Conservation (phyloP, 2,797 vertebrate genomes). For the Catostomus latipinnis region DNA sequence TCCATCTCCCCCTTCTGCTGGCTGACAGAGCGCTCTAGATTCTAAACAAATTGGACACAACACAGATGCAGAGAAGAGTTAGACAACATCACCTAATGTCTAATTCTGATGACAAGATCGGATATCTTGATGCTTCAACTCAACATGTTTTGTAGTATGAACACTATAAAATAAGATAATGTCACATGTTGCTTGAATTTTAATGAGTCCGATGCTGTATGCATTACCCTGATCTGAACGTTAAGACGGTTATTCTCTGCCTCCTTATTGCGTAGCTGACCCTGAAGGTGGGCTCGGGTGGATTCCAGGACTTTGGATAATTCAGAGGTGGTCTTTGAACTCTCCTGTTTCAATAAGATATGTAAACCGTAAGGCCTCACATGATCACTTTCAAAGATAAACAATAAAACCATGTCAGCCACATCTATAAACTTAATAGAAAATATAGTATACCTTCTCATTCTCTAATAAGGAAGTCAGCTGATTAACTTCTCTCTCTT, state of each 20-base stretch:
- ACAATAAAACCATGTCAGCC: not conserved
- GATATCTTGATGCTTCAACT: not conserved
- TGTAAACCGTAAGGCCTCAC: not conserved
- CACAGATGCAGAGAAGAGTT: not conserved
- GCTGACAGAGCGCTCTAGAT: conserved; percentile 80
- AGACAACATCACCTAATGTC: not conserved
- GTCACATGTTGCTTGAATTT: not conserved
- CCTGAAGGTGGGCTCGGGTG: conserved; percentile 85
- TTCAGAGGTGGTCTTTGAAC: conserved; percentile 79
- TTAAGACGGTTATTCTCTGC: conserved; percentile 87
- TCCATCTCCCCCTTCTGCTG: conserved; percentile 83
- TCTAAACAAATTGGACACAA: conserved; percentile 69
- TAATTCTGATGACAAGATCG: not conserved
- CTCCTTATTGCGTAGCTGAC: conserved; percentile 86
- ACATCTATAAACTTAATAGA: not conserved
- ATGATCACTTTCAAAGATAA: too few relatives aligned
- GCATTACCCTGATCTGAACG: conserved; percentile 84
- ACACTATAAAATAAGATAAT: not conserved
- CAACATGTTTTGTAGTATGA: not conserved
- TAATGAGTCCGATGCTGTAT: not conserved
- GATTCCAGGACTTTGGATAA: conserved; percentile 85
- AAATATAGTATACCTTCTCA: conserved; percentile 83
- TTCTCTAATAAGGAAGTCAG: conserved; percentile 78
- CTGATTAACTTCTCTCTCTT: conserved; percentile 81
- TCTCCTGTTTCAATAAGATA: conserved; percentile 74